Percentiles rank a stretch among this genome's conserved stretches.
Evolutionary conservation across 2,888 invertebrate genomes (phyloP).

Genomic region (Rotaria socialis): DNA sequence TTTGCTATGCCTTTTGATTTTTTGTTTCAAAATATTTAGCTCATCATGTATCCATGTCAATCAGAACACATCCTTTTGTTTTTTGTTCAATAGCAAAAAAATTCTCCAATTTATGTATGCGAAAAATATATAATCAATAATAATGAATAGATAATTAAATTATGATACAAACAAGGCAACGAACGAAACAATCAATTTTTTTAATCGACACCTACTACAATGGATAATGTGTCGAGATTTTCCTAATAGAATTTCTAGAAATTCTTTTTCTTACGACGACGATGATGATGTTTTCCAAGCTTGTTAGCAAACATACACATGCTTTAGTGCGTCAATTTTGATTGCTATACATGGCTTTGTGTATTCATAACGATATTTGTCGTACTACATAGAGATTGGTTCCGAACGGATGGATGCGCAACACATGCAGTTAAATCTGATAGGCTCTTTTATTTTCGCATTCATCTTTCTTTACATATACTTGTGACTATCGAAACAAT

Average conservation of each 20-base stretch:
- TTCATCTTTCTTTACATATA: not conserved
- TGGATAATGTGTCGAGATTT: too few species aligned
- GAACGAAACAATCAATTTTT: not conserved
- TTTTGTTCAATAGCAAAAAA: too few species aligned
- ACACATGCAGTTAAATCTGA: not conserved
- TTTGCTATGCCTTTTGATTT: not conserved
- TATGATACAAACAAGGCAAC: not conserved
- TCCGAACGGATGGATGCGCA: not conserved
- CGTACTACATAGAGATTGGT: not conserved
- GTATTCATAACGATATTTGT: not conserved
- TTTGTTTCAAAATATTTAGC: not conserved
- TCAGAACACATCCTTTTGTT: too few species aligned
- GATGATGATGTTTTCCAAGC: not conserved
- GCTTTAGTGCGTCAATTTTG: not conserved
- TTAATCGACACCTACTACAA: not conserved
- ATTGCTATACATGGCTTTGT: not conserved
- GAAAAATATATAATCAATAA: too few species aligned
- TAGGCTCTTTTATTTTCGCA: not conserved
- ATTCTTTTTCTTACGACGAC: too few species aligned
- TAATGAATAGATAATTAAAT: constrained; percentile 10
- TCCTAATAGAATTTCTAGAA: too few species aligned
- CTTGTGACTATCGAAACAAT: not conserved
- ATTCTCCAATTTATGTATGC: too few species aligned
- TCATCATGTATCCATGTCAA: too few species aligned
- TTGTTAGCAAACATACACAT: not conserved